Base-by-base conservation (phyloP, 2,113 vertebrate species). In the Lasiurus cinereus region DNA sequence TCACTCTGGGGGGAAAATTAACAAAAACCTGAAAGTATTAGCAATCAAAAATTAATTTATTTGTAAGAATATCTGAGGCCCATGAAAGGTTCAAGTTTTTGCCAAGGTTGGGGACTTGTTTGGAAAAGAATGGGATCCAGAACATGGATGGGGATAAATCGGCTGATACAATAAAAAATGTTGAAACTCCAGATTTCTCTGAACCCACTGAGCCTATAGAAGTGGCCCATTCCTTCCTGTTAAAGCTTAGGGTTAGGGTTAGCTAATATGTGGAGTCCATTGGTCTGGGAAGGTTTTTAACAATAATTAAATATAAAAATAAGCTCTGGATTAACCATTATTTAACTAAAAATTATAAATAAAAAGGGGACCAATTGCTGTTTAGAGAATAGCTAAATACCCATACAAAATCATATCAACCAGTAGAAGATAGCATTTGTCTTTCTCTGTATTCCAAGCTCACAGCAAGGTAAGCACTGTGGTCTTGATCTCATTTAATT, bases 341-440 rank as follows among this genome's bases (percentile, higher is more conserved):
- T 36, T 94, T 82, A 88, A 74, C 19, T 24, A 93, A 50, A 87
- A 92, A 90, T 84, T 92, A 74, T 7, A 93, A 4, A 62, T 19
- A 85, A 8, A 9, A 29, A 59, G 76, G 16, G 9, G 90, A 90
- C 19, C 19, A 88, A 33, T 12, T 88, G 16, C 29, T 56, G 6
- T 54, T 67, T 74, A 67, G 15, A 91, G 27, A 85, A 54, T 66
- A 2, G 36, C 3, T 46, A 29, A 2, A 29, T 78, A 3, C 39
- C 3, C 18, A 48, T 77, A 66, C 74, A 67, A 72, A 92, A 73
- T 72, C 48, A 21, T 73, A 48, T 50, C 83, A 86, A 77, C 52
- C 1, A 83, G 5, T 54, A 48, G 1, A 14, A 39, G 56, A 10
- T 39, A 82, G 18, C 21, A 18, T 56, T 83, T 48, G 31, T 69